Evolutionary conservation across 1,140 invertebrate genomes (phyloP), one percentile per base, ranked within the genome.

Genomic region (Neotoxoptera formosana): DNA sequence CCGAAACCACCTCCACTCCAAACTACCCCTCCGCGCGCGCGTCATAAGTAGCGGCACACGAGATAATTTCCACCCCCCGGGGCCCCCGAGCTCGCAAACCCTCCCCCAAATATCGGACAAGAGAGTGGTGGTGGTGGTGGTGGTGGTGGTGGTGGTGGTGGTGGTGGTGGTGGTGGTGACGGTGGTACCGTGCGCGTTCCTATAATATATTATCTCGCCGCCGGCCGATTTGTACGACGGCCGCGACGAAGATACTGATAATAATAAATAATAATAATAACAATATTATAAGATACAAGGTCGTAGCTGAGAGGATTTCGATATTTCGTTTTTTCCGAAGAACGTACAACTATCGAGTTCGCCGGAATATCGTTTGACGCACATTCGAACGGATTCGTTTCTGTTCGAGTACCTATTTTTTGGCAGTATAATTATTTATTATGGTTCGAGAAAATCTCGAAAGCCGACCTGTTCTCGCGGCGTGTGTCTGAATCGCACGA

Each of bases 31-130:
- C 45, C 30, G 14, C 41, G 7, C 41, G 7, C 41, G 21, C 83
- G 6, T 41, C 41, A 41, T 91, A 91, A 91, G 76, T 91, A 91
- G 53, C 56, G 90, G 60, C 56, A 91, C 36, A 91, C 90, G 30
- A 91, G 56, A 91, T 91, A 91, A 91, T 91, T 25, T n/a, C 30
- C 14, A 76, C 30, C 30, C 25, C 53, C 56, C 8, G 34, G 23
- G 83, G 23, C 83, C 30, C 45, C 30, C 86, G 30, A 34, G 2
- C 23, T 41, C 41, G 36, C 36, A 41, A 67, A 30, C 60, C 60
- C 14, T 67, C 56, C 9, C 56, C 60, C 51, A 17, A 7, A 48
- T 14, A 20, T 7, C 4, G 36, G 23, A 84, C 45, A 45, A 45
- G 23, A 41, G 76, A 4, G 11, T 9, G 21, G 0, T 21, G 21